Evolutionary conservation across 2,888 invertebrate genomes (phyloP).

Genomic region (Sacculina carcini): DNA sequence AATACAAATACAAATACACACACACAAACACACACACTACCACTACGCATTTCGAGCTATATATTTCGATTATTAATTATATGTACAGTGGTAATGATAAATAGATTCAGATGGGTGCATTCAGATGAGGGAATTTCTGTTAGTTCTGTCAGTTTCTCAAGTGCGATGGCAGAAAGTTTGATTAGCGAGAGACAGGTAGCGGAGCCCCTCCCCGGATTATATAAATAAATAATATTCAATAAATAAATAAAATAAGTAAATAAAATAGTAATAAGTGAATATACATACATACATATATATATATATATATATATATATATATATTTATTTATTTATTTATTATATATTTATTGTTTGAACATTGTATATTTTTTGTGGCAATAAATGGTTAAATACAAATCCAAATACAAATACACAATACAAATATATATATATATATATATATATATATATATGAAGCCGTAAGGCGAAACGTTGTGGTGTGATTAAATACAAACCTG

Average conservation of each 20-base stretch:
- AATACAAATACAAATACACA: too few relatives aligned
- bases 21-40: too few relatives aligned
- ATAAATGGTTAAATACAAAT: neutral
- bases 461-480: too few relatives aligned
- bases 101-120: too few relatives aligned
- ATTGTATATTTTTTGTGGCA: neutral
- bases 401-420: too few relatives aligned
- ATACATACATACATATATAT: conserved; percentile 5
- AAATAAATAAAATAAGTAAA: neutral
- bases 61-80: conserved; percentile 2
- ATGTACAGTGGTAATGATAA: too few relatives aligned
- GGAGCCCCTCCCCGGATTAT: too few relatives aligned
- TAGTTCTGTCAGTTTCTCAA: conserved; percentile 5
- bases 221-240: conserved; percentile 4
- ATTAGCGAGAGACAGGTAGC: neutral
- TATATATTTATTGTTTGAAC: neutral
- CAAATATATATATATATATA: too few relatives aligned
- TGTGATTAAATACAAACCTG: too few relatives aligned
- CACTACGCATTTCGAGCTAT: neutral
- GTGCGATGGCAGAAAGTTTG: neutral
- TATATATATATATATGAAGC: too few relatives aligned
- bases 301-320: conserved; percentile 5
- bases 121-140: conserved; percentile 7
- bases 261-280: neutral
- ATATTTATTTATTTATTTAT: conserved; percentile 5